Evolutionary conservation across 2,113 vertebrate genomes (phyloP), one percentile per base, ranked within the genome.

Genomic region (Phocoena sinus): DNA sequence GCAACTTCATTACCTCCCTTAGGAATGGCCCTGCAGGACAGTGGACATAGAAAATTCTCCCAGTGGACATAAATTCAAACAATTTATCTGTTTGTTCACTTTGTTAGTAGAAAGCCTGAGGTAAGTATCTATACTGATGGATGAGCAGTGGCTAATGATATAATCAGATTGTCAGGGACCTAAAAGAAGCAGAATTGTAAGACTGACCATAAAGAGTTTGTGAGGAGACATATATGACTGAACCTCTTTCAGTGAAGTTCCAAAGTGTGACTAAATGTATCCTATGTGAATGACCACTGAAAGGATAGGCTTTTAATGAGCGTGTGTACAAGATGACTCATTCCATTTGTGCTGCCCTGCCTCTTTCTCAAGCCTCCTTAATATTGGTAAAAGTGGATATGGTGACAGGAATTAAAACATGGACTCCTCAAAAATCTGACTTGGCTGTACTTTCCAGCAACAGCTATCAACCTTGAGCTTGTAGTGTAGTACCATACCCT

Each of bases 101-200:
- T 90, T 88, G 33, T 81, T 96, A 88, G 44, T n/a, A 82, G 93
- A 91, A 79, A 97, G 56, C 26, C 53, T 12, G 41, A 86, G n/a
- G 60, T 80, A 70, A 60, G 36, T 65, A 44, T 92, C 56, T 73
- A 6, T 11, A 50, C 20, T 79, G 88, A 95, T 73, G 28, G 50
- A 94, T 93, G 85, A 71, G 36, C 68, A 38, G 4, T 91, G 65
- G 77, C 79, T 97, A 95, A 91, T 96, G 77, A 25, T 83, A 44
- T 84, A 95, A 85, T 84, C 53, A 91, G 85, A 97, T 97, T 85
- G 82, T 86, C 67, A 79, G 56, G 44, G 38, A 58, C 33, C 28
- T 91, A 93, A 91, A 89, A 76, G 94, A 86, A 79, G 74, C 12
- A 79, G 44, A 96, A 71, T 81, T 96, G 1, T 92, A 94, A 92